Conservation (phyloP, 2,888 invertebrate genomes). For the Cyclophora punctaria region DNA sequence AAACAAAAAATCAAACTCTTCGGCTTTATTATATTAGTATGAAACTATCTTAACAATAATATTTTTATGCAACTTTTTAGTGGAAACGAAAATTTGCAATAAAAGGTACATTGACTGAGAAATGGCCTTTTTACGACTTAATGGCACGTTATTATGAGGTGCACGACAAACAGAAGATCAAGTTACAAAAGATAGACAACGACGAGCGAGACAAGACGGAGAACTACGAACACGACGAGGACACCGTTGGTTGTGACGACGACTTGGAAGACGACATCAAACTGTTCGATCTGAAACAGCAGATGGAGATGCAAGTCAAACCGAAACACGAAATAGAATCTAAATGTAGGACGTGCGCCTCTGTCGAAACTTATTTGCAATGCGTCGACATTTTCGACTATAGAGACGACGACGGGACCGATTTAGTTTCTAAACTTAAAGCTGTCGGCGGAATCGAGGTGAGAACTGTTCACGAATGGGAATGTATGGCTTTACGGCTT, state of each 20-base stretch:
- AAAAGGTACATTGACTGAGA: slow-evolving; percentile 58
- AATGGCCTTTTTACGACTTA: slow-evolving; percentile 61
- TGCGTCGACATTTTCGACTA: slow-evolving; percentile 43
- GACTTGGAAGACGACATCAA: slow-evolving; percentile 62
- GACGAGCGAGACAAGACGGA: slow-evolving; percentile 15
- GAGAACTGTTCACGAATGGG: slow-evolving; percentile 6
- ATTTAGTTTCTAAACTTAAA: slow-evolving; percentile 49
- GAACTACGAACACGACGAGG: no score
- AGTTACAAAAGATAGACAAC: slow-evolving; percentile 25
- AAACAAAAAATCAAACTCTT: neutral
- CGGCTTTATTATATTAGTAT: no score
- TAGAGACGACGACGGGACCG: slow-evolving; percentile 40
- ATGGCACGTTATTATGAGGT: slow-evolving; percentile 42
- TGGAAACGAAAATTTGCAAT: slow-evolving; percentile 64
- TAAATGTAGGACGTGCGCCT: slow-evolving; percentile 47
- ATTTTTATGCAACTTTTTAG: slow-evolving; percentile 29
- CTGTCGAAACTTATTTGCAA: slow-evolving; percentile 20
- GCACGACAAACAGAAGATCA: slow-evolving; percentile 22
- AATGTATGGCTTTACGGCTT: no score
- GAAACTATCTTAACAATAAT: neutral
- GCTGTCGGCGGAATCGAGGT: slow-evolving; percentile 56
- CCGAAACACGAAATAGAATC: slow-evolving; percentile 34
- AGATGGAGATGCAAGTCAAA: slow-evolving; percentile 32
- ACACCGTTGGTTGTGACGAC: slow-evolving; percentile 17
- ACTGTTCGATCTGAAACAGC: slow-evolving; percentile 53